Evolutionary conservation across 2,888 invertebrate genomes (phyloP).

Genomic region (Harmothoe impar): DNA sequence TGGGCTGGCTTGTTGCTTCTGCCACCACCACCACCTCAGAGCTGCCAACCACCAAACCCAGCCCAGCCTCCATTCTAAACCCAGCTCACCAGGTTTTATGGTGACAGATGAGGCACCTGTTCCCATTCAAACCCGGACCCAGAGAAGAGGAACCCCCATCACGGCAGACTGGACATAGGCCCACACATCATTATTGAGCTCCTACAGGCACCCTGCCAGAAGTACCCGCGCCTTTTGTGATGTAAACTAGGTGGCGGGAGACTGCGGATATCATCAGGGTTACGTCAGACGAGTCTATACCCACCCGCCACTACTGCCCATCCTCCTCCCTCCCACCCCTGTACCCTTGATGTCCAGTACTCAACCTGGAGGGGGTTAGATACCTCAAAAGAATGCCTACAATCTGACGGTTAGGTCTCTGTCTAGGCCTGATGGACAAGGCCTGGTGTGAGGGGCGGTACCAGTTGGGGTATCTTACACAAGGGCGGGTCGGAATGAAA

Average conservation of each 20-base stretch:
- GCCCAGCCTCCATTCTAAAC: background rate
- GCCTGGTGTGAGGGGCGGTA: background rate
- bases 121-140: constrained; percentile 15
- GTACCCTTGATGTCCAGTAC: background rate
- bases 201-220: background rate
- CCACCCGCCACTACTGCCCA: background rate
- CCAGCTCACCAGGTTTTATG: constrained; percentile 36
- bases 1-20: background rate
- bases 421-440: background rate
- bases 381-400: background rate
- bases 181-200: background rate
- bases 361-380: too few relatives aligned
- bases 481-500: background rate
- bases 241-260: constrained; percentile 30
- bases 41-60: background rate
- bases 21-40: constrained; percentile 2
- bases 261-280: background rate
- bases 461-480: background rate
- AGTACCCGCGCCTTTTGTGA: background rate
- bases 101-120: constrained; percentile 51
- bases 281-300: constrained; percentile 10
- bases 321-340: background rate
- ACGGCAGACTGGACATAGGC: background rate
- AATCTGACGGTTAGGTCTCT: constrained; percentile 6
- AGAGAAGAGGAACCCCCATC: too few relatives aligned